Conservation (phyloP, 2,888 invertebrate species). For the Archips xylosteana region DNA sequence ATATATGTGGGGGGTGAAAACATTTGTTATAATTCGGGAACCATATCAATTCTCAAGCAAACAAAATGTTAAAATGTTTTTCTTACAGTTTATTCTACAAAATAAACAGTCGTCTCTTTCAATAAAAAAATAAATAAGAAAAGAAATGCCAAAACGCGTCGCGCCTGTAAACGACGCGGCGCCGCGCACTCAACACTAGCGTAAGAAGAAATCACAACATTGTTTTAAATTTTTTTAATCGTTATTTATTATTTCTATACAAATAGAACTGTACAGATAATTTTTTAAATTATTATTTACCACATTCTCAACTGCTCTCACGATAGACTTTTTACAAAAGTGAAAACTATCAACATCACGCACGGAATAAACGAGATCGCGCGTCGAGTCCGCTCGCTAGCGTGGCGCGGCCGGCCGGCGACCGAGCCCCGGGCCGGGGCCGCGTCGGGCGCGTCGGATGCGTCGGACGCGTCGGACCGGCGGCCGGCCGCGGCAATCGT, state of each 20-base stretch:
- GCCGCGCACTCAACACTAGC: slow-evolving; percentile 70
- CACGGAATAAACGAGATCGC: slow-evolving; percentile 80
- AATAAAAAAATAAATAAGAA: slow-evolving; percentile 73
- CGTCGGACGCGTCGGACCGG: slow-evolving; percentile 32
- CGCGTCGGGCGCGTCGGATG: slow-evolving; percentile 37
- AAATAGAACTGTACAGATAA: slow-evolving; percentile 87
- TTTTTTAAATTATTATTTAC: slow-evolving; percentile 84
- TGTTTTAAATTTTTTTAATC: slow-evolving; percentile 82
- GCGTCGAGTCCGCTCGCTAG: slow-evolving; percentile 55
- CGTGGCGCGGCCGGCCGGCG: slow-evolving; percentile 33
- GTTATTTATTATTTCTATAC: slow-evolving; percentile 87
- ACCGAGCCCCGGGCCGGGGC: slow-evolving; percentile 36
- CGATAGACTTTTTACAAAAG: slow-evolving; percentile 86
- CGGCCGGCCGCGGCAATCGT: slow-evolving; percentile 24
- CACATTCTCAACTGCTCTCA: slow-evolving; percentile 81
- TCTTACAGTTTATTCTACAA: slow-evolving; percentile 83
- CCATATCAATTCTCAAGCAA: slow-evolving; percentile 66
- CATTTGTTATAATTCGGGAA: slow-evolving; percentile 51
- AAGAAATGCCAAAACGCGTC: slow-evolving; percentile 69
- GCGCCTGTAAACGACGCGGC: slow-evolving; percentile 57
- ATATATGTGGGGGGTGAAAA: slow-evolving; percentile 28
- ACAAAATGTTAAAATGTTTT: slow-evolving; percentile 72
- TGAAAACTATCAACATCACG: slow-evolving; percentile 85
- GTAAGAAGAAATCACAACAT: slow-evolving; percentile 83
- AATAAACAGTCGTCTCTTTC: slow-evolving; percentile 81